Conservation (phyloP, 2,113 vertebrate genomes). For the Acrocephalus kingi region DNA sequence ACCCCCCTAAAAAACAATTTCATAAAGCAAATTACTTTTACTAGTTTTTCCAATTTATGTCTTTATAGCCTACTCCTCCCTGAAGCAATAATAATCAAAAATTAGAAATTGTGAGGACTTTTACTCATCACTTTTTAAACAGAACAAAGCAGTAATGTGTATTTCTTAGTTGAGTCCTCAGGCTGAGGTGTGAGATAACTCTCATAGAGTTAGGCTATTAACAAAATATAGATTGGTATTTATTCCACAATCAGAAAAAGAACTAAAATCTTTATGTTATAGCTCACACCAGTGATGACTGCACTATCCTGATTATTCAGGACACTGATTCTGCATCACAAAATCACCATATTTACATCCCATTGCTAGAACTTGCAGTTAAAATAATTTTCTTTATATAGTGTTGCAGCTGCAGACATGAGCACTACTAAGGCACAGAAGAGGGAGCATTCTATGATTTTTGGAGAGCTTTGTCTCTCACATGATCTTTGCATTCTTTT, state of each 20-base stretch:
- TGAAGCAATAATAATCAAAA: slow-evolving; percentile 11
- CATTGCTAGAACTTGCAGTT: background rate
- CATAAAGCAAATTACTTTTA: background rate
- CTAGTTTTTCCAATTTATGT: slow-evolving; percentile 33
- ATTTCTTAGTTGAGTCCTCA: background rate
- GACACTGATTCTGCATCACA: slow-evolving; percentile 1
- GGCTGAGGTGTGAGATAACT: background rate
- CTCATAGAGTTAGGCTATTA: background rate
- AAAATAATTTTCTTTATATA: slow-evolving; percentile 22
- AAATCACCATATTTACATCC: background rate
- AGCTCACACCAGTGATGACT: background rate
- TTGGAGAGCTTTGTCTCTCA: background rate
- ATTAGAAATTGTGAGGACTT: background rate
- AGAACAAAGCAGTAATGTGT: background rate
- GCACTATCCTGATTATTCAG: background rate
- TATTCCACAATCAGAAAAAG: background rate
- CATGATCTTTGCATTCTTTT: background rate
- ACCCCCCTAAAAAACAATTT: background rate
- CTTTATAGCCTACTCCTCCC: background rate
- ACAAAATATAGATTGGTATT: background rate
- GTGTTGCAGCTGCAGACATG: background rate
- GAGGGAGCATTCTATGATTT: background rate
- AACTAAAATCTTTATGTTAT: background rate
- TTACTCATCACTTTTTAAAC: slow-evolving; percentile 17
- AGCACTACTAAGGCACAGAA: background rate